These are phyloP conservation scores for Drosophila nigromelanica DNA, from an alignment of 1,140 invertebrate species.

Conservation along the genomic window DNA sequence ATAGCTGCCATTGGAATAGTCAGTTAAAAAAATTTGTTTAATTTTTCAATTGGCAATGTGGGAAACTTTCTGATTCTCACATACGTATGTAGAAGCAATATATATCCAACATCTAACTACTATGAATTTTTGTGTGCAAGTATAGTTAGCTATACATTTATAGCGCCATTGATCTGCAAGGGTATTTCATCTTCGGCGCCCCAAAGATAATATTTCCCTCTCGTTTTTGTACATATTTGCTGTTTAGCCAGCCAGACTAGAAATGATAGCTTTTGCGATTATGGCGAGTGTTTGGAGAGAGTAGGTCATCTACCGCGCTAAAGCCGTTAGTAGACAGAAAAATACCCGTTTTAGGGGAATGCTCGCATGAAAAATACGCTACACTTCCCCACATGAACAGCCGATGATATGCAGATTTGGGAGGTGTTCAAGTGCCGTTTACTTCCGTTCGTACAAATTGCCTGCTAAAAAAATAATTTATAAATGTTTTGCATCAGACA, in stretches of 20 bases:
- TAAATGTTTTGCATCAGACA: neutral
- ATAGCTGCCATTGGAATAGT: too few species aligned
- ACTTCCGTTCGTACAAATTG: conserved; percentile 38
- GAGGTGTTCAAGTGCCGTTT: conserved; percentile 7
- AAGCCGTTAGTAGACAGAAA: conserved; percentile 19
- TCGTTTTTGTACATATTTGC: conserved; percentile 16
- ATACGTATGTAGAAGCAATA: too few species aligned
- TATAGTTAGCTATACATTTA: too few species aligned
- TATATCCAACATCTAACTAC: too few species aligned
- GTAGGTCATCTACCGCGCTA: conserved; percentile 30
- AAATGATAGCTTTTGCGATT: conserved; percentile 5
- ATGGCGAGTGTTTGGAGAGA: conserved; percentile 21
- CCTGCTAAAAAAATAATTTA: conserved; percentile 27
- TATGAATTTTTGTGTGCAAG: too few species aligned
- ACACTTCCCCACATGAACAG: neutral
- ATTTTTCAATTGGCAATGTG: too few species aligned
- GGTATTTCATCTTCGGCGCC: neutral
- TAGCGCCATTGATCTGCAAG: too few species aligned
- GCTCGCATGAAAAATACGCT: conserved; percentile 6
- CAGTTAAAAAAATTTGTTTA: too few species aligned
- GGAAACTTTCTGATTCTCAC: too few species aligned
- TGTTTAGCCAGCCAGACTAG: neutral
- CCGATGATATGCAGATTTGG: neutral
- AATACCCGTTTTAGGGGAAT: conserved; percentile 16
- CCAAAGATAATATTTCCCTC: too few species aligned